Percentiles rank a stretch among this genome's conserved stretches.
Evolutionary conservation across 2,888 invertebrate genomes (phyloP).

Genomic region (Andricus quercusramuli): DNA sequence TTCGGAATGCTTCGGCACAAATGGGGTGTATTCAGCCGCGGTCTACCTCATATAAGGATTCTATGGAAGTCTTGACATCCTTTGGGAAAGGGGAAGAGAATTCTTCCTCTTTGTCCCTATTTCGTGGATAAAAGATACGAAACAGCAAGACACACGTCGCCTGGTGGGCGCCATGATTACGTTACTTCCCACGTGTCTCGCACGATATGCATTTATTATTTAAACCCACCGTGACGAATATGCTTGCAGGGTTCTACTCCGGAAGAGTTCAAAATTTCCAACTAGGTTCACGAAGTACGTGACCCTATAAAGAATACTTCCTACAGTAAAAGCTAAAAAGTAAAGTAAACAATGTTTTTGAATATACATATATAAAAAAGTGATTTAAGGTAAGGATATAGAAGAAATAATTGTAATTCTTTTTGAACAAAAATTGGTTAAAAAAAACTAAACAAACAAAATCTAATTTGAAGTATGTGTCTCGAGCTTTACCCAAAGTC

Average conservation of each 20-base stretch:
- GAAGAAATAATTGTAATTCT: too few relatives aligned
- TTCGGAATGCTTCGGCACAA: too few relatives aligned
- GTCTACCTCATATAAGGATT: background rate
- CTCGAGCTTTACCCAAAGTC: conserved; percentile 61
- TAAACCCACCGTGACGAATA: conserved; percentile 49
- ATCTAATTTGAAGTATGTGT: conserved; percentile 58
- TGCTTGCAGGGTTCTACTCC: too few relatives aligned
- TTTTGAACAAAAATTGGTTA: background rate
- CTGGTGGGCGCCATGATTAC: conserved; percentile 64
- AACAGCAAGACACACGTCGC: conserved; percentile 16
- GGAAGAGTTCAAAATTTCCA: conserved; percentile 3
- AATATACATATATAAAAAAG: too few relatives aligned
- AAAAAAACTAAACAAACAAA: background rate
- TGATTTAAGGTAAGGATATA: too few relatives aligned
- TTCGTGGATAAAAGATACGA: conserved; percentile 21
- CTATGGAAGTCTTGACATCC: background rate
- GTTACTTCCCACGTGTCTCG: conserved; percentile 67
- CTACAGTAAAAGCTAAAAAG: background rate
- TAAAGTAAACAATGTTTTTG: too few relatives aligned
- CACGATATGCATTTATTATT: conserved; percentile 70
- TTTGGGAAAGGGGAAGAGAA: conserved; percentile 1
- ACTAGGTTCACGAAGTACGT: background rate
- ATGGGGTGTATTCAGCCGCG: background rate
- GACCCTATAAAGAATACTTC: background rate
- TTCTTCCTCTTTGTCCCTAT: conserved; percentile 38